These are phyloP conservation scores for Bradypodion pumilum DNA, from an alignment of 2,797 vertebrate species.

Conservation along the genomic window DNA sequence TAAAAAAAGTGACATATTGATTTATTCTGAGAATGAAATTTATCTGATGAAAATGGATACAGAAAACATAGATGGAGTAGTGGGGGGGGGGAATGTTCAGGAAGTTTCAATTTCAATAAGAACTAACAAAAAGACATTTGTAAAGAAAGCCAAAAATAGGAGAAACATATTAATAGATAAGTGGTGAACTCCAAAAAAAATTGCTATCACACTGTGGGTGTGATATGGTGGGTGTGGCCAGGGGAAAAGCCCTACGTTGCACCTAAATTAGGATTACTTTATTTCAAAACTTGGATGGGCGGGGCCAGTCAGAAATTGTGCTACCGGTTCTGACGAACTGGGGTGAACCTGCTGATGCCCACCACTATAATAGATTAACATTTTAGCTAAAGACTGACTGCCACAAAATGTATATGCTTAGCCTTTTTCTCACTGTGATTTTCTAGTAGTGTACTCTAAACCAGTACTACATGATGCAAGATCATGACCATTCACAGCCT, in stretches of 20 bases:
- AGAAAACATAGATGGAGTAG: neutral
- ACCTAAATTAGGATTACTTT: too few relatives aligned
- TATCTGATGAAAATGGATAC: conserved; percentile 16
- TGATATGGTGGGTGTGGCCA: too few relatives aligned
- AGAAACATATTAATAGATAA: conserved; percentile 5
- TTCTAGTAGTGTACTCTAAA: neutral
- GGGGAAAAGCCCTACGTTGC: too few relatives aligned
- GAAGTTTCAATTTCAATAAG: conserved; percentile 2
- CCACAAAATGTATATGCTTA: neutral
- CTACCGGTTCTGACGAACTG: too few relatives aligned
- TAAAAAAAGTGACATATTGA: conserved; percentile 26
- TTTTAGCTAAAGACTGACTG: conserved; percentile 3
- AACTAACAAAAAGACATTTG: neutral
- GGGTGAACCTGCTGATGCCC: too few relatives aligned
- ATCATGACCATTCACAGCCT: neutral
- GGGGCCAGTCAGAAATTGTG: too few relatives aligned
- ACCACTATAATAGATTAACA: too few relatives aligned
- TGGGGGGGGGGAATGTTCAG: neutral
- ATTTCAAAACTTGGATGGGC: too few relatives aligned
- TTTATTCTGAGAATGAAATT: conserved; percentile 1
- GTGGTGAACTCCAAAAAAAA: too few relatives aligned
- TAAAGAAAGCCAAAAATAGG: neutral
- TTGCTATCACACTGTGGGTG: too few relatives aligned
- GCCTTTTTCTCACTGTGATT: neutral
- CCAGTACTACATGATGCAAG: neutral